Conservation (phyloP, 2,888 invertebrate species). For the Tetragnatha montana region DNA sequence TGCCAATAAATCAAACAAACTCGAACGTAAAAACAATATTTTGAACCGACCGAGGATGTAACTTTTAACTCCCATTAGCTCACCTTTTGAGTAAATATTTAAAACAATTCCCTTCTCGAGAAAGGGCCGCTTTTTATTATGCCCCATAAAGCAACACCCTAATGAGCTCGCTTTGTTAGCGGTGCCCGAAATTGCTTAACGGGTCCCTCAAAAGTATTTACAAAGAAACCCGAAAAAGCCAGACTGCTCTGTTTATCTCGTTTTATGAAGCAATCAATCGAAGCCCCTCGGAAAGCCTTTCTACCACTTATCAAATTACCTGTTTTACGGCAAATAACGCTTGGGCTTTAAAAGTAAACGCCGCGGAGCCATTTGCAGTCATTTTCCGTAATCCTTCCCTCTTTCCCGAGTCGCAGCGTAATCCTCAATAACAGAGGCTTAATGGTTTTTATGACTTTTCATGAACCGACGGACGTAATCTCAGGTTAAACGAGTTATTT, state of each 20-base stretch:
- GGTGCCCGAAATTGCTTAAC: background rate
- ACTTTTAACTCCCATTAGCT: too few relatives aligned
- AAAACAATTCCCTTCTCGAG: background rate
- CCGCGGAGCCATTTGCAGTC: constrained; percentile 7
- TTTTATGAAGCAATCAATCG: constrained; percentile 39
- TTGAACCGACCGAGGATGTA: too few relatives aligned
- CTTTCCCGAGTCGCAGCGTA: background rate
- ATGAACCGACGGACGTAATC: background rate
- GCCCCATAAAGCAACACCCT: background rate
- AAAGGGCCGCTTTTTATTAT: background rate
- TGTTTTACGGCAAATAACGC: constrained; percentile 22
- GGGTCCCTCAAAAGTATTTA: background rate
- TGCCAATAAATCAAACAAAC: too few relatives aligned
- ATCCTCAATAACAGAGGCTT: constrained; percentile 40
- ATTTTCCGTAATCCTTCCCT: constrained; percentile 39
- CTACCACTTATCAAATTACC: constrained; percentile 31
- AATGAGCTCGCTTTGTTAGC: background rate
- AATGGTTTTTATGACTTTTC: constrained; percentile 39
- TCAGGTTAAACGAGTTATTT: background rate
- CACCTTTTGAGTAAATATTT: background rate
- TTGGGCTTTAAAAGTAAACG: constrained; percentile 16
- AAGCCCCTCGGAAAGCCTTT: background rate
- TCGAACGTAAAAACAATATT: too few relatives aligned
- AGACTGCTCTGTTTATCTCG: background rate
- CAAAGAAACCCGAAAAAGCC: background rate